Evolutionary conservation across 2,113 vertebrate species (phyloP).

Genomic region (Progne subis): DNA sequence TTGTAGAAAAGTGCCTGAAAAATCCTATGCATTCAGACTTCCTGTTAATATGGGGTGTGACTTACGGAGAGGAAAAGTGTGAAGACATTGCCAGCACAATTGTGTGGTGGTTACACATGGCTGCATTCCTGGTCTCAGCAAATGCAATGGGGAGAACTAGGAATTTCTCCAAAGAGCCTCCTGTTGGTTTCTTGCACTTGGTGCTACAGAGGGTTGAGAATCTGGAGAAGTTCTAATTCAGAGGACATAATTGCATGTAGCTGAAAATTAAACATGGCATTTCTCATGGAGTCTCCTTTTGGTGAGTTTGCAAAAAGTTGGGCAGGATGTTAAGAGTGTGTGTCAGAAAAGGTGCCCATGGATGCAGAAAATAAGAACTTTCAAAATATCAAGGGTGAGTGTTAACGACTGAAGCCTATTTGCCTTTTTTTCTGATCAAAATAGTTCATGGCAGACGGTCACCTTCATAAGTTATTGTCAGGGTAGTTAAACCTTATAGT

Average conservation of each 20-base stretch:
- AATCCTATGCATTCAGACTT: neutral
- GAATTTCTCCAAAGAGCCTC: neutral
- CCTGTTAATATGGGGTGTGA: neutral
- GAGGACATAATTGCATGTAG: neutral
- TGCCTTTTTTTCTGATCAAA: neutral
- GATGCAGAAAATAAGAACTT: neutral
- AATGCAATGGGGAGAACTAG: neutral
- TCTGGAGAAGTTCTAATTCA: neutral
- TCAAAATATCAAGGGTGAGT: neutral
- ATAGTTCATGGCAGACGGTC: neutral
- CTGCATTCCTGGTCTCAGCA: neutral
- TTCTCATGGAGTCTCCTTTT: neutral
- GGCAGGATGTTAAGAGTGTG: neutral
- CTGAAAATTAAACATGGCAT: neutral
- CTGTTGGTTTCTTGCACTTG: neutral
- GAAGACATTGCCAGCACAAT: neutral
- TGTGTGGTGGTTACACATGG: fast-evolving
- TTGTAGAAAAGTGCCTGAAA: neutral
- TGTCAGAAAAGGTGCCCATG: neutral
- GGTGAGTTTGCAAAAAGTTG: neutral
- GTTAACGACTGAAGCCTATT: neutral
- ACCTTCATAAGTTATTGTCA: neutral
- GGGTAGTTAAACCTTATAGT: neutral
- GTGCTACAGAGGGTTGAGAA: neutral
- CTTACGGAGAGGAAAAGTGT: neutral